Evolutionary conservation across 2,888 invertebrate species (phyloP), one percentile per base, ranked within the genome.

Genomic region (Lasioglossum leucozonium): DNA sequence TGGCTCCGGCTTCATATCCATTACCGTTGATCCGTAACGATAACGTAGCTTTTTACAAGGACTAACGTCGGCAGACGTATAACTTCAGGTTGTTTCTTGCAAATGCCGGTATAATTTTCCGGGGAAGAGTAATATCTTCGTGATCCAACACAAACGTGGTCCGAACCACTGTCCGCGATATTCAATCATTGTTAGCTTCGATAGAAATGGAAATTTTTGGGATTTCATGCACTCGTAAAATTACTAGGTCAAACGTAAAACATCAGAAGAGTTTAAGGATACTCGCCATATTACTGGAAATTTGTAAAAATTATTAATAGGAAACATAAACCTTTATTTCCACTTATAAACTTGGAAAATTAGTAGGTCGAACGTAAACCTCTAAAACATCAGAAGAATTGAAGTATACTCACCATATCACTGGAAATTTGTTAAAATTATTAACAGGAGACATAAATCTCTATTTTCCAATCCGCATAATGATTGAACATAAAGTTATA

Each of bases 1-100:
- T 65, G 75, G 71, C 80, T 65, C 67, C 13, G 79, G 75, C 81
- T 72, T 73, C 87, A 75, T 80, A 79, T 87, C 87, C 87, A 87
- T 87, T 87, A 87, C 84, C 84, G 75, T 62, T 81, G 77, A 74
- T 37, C 79, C 13, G 69, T 72, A 84, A 87, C 81, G 87, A 81
- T 87, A 73, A 76, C 74, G 62, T 34, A 1, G 62, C 72, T 87
- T 87, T 84, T 87, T 87, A 77, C 62, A 22, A 8, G 76, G 51
- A 55, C 76, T 72, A 83, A 83, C 51, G 82, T 82, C 72, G 67
- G 65, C 78, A 44, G 62, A 72, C 74, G 73, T 82, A 79, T 81
- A 76, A 82, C 82, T 82, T 76, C 44, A 55, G 71, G 77, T 71
- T 65, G 79, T 77, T 85, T 85, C 85, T 85, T 86, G 75, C 65